Evolutionary conservation across 2,888 invertebrate genomes (phyloP).

Genomic region (Heliconius hortense): DNA sequence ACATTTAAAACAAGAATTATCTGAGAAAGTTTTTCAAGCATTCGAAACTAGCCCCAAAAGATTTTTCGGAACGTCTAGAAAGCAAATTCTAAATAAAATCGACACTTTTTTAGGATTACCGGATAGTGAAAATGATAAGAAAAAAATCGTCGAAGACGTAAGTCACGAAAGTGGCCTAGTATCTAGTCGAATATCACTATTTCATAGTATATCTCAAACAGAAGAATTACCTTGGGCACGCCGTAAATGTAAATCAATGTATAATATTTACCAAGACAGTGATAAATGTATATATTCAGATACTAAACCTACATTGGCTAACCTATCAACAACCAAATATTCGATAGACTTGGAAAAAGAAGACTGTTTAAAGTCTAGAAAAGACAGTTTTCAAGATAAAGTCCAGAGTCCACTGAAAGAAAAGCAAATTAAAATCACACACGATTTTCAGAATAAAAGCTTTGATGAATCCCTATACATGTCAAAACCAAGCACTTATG

Average conservation of each 20-base stretch:
- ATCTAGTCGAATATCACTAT: constrained; percentile 75
- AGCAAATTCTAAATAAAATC: constrained; percentile 74
- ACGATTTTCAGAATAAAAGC: constrained; percentile 52
- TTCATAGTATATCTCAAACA: constrained; percentile 69
- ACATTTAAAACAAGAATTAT: constrained; percentile 64
- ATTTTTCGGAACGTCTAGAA: constrained; percentile 76
- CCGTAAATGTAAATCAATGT: constrained; percentile 63
- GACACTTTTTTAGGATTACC: constrained; percentile 72
- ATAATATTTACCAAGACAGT: constrained; percentile 52
- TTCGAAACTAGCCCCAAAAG: constrained; percentile 78
- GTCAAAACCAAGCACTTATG: constrained; percentile 43
- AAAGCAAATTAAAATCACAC: constrained; percentile 56
- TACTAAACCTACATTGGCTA: constrained; percentile 20
- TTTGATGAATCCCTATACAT: constrained; percentile 49
- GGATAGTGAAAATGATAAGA: constrained; percentile 51
- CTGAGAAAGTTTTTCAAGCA: constrained; percentile 76
- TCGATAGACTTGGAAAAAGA: constrained; percentile 11
- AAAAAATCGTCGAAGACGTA: constrained; percentile 50
- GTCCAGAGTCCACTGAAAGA: constrained; percentile 49
- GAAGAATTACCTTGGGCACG: constrained; percentile 59
- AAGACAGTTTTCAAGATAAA: constrained; percentile 7
- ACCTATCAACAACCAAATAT: background rate
- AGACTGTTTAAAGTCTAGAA: constrained; percentile 7
- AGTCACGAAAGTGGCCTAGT: constrained; percentile 71
- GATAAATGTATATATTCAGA: constrained; percentile 38